These are phyloP conservation scores for Oscheius sp. DNA, from an alignment of 2,888 invertebrate species.

Conservation along the genomic window DNA sequence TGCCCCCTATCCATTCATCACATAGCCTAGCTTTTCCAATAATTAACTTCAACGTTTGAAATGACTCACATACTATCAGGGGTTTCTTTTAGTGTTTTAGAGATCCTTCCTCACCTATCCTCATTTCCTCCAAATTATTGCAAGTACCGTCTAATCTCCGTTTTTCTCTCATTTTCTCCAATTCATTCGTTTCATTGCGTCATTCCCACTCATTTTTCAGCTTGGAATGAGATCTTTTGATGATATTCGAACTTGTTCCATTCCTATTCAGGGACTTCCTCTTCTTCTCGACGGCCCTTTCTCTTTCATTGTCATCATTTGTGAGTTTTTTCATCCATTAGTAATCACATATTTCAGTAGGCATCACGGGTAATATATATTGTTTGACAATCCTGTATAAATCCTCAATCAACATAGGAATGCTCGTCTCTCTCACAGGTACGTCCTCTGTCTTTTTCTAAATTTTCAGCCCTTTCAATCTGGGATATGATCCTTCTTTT, in stretches of 20 bases:
- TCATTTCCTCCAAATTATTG: too few species aligned
- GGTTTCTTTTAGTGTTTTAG: too few species aligned
- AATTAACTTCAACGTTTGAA: too few species aligned
- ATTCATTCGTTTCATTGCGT: too few species aligned
- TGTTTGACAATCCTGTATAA: constrained; percentile 51
- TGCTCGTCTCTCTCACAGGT: constrained; percentile 58
- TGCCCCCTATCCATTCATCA: too few species aligned
- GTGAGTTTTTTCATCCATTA: background rate
- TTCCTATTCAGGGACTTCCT: constrained; percentile 30
- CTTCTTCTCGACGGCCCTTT: constrained; percentile 48
- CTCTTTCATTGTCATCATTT: constrained; percentile 41
- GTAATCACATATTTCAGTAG: constrained; percentile 26
- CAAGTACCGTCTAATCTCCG: too few species aligned
- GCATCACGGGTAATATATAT: constrained; percentile 51
- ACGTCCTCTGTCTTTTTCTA: too few species aligned
- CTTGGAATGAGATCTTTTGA: background rate
- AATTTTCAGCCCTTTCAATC: constrained; percentile 39
- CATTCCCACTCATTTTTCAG: too few species aligned
- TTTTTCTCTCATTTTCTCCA: too few species aligned
- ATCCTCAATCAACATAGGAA: constrained; percentile 56
- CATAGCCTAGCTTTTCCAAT: too few species aligned
- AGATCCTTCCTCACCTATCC: too few species aligned
- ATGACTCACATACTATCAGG: too few species aligned
- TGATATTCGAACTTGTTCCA: constrained; percentile 29
- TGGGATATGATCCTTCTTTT: constrained; percentile 55